Percentiles rank a stretch among this genome's conserved stretches.
Conservation (phyloP, 2,888 invertebrate species). For the Plusia festucae region DNA sequence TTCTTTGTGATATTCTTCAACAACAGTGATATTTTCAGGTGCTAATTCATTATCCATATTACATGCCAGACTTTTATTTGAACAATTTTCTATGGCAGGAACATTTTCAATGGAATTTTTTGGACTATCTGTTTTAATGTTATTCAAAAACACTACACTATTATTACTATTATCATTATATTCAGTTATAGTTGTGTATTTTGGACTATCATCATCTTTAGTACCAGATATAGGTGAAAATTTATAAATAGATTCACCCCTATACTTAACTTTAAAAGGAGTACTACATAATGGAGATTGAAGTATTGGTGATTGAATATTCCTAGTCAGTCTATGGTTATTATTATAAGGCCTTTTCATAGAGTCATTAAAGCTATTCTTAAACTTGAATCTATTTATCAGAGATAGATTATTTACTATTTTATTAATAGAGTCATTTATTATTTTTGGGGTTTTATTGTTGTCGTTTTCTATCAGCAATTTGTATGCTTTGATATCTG, state of each 20-base stretch:
- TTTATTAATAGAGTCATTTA: conserved; percentile 78
- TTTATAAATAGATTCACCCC: conserved; percentile 80
- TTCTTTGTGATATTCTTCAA: conserved; percentile 9
- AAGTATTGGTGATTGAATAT: conserved; percentile 64
- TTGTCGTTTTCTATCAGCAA: conserved; percentile 74
- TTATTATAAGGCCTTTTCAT: conserved; percentile 47
- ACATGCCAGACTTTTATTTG: conserved; percentile 17
- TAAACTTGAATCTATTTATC: conserved; percentile 64
- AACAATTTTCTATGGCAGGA: neutral
- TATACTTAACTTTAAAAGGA: conserved; percentile 79
- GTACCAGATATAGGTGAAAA: conserved; percentile 77
- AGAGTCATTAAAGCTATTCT: conserved; percentile 56
- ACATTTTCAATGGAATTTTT: conserved; percentile 29
- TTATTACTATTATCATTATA: conserved; percentile 58
- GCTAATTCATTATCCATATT: conserved; percentile 3
- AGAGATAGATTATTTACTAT: conserved; percentile 73
- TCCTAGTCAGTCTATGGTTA: conserved; percentile 65
- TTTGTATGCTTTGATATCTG: conserved; percentile 74
- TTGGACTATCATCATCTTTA: conserved; percentile 60
- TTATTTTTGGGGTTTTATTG: conserved; percentile 53
- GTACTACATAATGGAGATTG: conserved; percentile 81
- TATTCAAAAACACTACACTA: conserved; percentile 55
- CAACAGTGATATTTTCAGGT: conserved; percentile 6
- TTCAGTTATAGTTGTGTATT: conserved; percentile 58
- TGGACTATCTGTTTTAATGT: conserved; percentile 35